Evolutionary conservation across 35 echinoderm and acorn worm genomes (phyloP).

Genomic region (Acanthaster planci): DNA sequence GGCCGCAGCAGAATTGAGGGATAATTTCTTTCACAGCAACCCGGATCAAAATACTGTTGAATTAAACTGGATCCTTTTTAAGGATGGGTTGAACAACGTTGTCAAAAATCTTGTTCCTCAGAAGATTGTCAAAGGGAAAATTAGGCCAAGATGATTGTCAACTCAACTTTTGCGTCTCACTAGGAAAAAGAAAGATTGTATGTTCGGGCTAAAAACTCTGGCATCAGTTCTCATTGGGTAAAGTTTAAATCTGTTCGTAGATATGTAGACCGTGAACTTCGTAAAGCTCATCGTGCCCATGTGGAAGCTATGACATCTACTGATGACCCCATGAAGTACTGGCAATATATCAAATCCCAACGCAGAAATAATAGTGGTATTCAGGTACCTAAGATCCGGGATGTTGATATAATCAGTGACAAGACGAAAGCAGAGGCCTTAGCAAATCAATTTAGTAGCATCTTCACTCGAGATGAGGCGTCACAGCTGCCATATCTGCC

Average conservation of each 20-base stretch:
- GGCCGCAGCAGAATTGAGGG: not conserved
- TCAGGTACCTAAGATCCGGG: not conserved
- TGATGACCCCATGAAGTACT: constrained; percentile 48
- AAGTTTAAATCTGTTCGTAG: constrained; percentile 38
- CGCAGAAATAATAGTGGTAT: constrained; percentile 26
- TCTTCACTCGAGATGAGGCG: constrained; percentile 22
- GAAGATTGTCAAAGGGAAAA: constrained; percentile 26
- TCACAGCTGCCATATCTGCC: not conserved
- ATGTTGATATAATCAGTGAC: constrained; percentile 2
- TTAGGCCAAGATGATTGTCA: constrained; percentile 24
- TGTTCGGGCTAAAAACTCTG: constrained; percentile 35
- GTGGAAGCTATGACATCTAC: not conserved
- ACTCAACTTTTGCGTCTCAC: constrained; percentile 24
- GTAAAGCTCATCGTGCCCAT: not conserved
- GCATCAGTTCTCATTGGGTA: constrained; percentile 10
- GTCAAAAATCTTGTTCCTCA: constrained; percentile 4
- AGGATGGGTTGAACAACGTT: constrained; percentile 18
- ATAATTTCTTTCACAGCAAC: not conserved
- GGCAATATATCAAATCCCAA: constrained; percentile 54
- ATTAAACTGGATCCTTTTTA: constrained; percentile 35
- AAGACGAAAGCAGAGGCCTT: constrained; percentile 15
- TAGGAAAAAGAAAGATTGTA: constrained; percentile 30
- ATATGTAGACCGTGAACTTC: constrained; percentile 24
- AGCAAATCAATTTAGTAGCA: constrained; percentile 38
- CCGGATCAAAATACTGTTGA: not conserved